Evolutionary conservation across 2,888 invertebrate genomes (phyloP), one percentile per base, ranked within the genome.

Genomic region (Thumatha senex): DNA sequence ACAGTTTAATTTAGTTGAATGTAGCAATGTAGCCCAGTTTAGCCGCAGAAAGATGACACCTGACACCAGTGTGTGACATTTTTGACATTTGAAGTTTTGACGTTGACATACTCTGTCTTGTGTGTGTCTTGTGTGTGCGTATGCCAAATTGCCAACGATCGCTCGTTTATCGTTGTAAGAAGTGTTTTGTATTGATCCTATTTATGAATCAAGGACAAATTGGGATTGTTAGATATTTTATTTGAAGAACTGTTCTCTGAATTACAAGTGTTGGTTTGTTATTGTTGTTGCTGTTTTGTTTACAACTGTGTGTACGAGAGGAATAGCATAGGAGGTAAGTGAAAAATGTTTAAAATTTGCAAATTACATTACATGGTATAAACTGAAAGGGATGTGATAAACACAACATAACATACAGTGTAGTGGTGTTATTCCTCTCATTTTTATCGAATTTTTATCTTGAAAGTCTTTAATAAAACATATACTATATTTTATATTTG

Each of bases 181-280:
- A 59, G 72, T 71, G 68, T 73, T 76, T 71, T 77, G 70, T 79
- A 80, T 80, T 74, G 78, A 80, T 77, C 56, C 66, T 4, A 24
- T 51, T 52, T 38, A 54, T 52, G 51, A 69, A 67, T 67, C 58
- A 56, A 61, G 48, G 58, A 55, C 63, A 35, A 47, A 58, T 62
- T 47, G 18, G 18, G 18, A 24, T 24, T 24, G 18, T 39, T 56
- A 56, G 57, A 12, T 47, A 62, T 48, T 55, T 24, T 49, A 56
- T 46, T 59, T 54, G 51, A 57, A 54, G 47, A 55, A 58, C 46
- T 47, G 47, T 55, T 46, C 46, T 57, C 52, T 34, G 15, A 50
- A 41, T 43, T 46, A 45, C 30, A 46, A 35, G 56, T 24, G 18
- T 24, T 24, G 5, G 18, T 24, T 24, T 24, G 18, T 24, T 24